These are phyloP conservation scores for Tor tambroides DNA, from an alignment of 2,113 vertebrate species.

Conservation along the genomic window DNA sequence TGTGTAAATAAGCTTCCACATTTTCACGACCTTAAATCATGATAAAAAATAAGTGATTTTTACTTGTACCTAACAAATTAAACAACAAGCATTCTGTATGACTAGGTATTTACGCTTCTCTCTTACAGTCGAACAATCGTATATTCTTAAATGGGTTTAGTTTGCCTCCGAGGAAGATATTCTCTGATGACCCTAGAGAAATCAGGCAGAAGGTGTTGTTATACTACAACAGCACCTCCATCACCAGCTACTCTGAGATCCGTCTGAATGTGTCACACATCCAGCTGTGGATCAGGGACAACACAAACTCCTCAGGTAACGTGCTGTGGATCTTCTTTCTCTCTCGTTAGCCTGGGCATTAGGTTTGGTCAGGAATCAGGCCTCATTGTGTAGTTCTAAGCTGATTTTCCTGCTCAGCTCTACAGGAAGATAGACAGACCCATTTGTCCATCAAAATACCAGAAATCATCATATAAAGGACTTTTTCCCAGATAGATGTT, in stretches of 20 bases:
- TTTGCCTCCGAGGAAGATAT: accelerated
- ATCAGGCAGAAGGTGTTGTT: constrained; percentile 63
- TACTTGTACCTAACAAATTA: no score
- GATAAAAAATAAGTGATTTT: neutral
- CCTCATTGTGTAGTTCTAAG: no score
- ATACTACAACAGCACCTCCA: constrained; percentile 46
- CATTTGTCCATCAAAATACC: no score
- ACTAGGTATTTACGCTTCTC: neutral
- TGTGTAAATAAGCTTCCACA: no score
- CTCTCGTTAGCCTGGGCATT: neutral
- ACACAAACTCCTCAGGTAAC: constrained; percentile 53
- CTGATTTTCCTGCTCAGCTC: no score
- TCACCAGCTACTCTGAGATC: constrained; percentile 77
- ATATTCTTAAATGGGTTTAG: neutral
- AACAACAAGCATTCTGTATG: neutral
- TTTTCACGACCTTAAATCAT: no score
- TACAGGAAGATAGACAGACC: no score
- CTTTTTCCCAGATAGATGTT: no score
- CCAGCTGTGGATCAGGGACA: constrained; percentile 59
- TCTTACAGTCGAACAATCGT: constrained; percentile 71
- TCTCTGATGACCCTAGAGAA: constrained; percentile 56
- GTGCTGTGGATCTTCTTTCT: neutral
- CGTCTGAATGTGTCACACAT: constrained; percentile 28
- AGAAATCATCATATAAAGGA: no score
- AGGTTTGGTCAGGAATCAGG: neutral